Percentiles rank a stretch among this genome's conserved stretches.
Evolutionary conservation across 2,113 vertebrate species (phyloP).

Genomic region (Leptobrachium ailaonicum): DNA sequence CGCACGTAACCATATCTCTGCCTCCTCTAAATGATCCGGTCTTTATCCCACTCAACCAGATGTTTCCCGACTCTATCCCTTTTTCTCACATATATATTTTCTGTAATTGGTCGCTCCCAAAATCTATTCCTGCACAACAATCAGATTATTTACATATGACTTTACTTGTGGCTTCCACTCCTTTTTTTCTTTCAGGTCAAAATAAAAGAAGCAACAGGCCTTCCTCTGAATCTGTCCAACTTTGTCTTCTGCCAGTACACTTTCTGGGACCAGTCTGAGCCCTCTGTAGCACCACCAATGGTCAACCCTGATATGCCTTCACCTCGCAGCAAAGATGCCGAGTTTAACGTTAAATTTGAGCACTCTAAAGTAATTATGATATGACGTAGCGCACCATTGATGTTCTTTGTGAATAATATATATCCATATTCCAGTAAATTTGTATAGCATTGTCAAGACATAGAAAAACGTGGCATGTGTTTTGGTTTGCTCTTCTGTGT

Average conservation of each 20-base stretch:
- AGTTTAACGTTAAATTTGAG: slow-evolving; percentile 88
- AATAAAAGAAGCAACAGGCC: slow-evolving; percentile 91
- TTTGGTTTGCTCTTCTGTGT: no score
- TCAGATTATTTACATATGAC: no score
- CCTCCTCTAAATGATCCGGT: no score
- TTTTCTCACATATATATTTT: no score
- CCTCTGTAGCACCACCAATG: slow-evolving; percentile 88
- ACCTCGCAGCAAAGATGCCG: slow-evolving; percentile 76
- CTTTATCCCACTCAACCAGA: no score
- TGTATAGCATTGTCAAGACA: no score
- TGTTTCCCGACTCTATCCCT: no score
- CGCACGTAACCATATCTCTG: no score
- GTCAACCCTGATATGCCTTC: slow-evolving; percentile 90
- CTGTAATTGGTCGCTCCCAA: no score
- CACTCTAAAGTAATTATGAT: slow-evolving; percentile 81
- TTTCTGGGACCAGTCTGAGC: slow-evolving; percentile 90
- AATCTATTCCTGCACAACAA: no score
- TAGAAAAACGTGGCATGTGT: no score
- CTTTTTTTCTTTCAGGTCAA: slow-evolving; percentile 76
- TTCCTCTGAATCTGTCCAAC: slow-evolving; percentile 92
- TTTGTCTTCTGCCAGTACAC: slow-evolving; percentile 98
- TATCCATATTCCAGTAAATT: neutral
- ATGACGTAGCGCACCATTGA: neutral
- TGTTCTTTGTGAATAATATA: neutral
- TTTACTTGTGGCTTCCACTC: no score